Conservation (phyloP, 2,113 vertebrate genomes). For the Sebastes schlegelii region DNA sequence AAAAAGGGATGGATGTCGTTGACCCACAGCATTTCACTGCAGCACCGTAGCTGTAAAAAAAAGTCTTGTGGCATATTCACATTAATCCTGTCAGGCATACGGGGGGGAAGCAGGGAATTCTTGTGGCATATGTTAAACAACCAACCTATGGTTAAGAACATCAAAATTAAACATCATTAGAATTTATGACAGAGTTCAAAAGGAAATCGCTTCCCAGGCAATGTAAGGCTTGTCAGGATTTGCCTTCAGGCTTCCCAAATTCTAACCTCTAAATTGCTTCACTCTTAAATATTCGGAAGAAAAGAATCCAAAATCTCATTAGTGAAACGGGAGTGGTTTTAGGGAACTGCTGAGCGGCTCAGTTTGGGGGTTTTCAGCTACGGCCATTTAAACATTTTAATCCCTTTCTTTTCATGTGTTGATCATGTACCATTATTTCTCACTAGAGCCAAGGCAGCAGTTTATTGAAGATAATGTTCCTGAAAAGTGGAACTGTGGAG, state of each 20-base stretch:
- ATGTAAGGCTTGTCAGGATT: slow-evolving; percentile 68
- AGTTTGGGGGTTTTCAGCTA: slow-evolving; percentile 54
- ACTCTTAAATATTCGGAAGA: slow-evolving; percentile 60
- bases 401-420: slow-evolving; percentile 60
- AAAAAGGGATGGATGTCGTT: slow-evolving; percentile 47
- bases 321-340: slow-evolving; percentile 65
- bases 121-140: slow-evolving; percentile 77
- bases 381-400: slow-evolving; percentile 47
- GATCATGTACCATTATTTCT: slow-evolving; percentile 32
- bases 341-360: slow-evolving; percentile 50
- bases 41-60: slow-evolving; percentile 56
- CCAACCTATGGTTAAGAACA: slow-evolving; percentile 75
- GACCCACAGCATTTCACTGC: slow-evolving; percentile 51
- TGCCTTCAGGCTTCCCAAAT: slow-evolving; percentile 71
- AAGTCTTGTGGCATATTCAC: slow-evolving; percentile 47
- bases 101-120: slow-evolving; percentile 51
- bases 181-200: slow-evolving; percentile 80
- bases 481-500: slow-evolving; percentile 16
- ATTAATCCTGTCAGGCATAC: slow-evolving; percentile 55
- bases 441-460: neutral
- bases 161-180: slow-evolving; percentile 79
- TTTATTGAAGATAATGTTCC: slow-evolving; percentile 59
- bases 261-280: slow-evolving; percentile 72
- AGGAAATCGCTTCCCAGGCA: slow-evolving; percentile 70
- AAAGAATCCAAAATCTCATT: slow-evolving; percentile 78